Base-by-base conservation (phyloP, 2,113 vertebrate genomes). In the Megalops atlanticus region DNA sequence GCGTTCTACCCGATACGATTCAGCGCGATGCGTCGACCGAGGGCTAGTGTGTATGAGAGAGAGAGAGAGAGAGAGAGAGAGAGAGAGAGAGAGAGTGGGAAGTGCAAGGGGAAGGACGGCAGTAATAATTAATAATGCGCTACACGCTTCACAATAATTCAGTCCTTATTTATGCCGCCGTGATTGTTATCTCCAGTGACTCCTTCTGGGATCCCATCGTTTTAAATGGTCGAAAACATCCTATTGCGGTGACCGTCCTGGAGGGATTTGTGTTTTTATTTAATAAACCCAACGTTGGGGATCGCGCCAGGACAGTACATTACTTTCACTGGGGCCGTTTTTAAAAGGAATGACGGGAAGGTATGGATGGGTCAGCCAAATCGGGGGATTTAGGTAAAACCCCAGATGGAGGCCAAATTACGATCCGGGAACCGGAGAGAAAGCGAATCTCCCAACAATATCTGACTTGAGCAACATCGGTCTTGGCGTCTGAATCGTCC, bases 281-380 rank as follows among this genome's bases (percentile, higher is more conserved):
- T 38, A 93, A 89, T 43, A 92, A 85, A 84, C 87, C 43, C 72
- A 78, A 77, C 85, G 78, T 58, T 92, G 91, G 10, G 90, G 89
- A 81, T 27, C 21, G 18, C 27, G 87, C 92, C 91, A 92, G 69
- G 47, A 74, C 75, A 3, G 80, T 86, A 84, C 81, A 84, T 84
- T 87, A 77, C 79, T 80, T 68, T 27, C 70, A 73, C 78, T 64
- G 39, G 52, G 12, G 47, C 73, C 39, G 40, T 81, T 81, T 74
- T 76, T 58, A 69, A 77, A 82, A 31, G 69, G 87, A 86, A 88
- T 86, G 86, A 83, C 81, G 81, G 86, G 82, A 87, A 86, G 41
- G 86, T 73, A 85, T 76, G 78, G 83, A 80, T 80, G 78, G 89
- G 89, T 90, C 89, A 91, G 88, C 89, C 89, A 90, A 90, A 85